Conservation (phyloP, 2,113 vertebrate genomes). For the Semicossyphus pulcher region DNA sequence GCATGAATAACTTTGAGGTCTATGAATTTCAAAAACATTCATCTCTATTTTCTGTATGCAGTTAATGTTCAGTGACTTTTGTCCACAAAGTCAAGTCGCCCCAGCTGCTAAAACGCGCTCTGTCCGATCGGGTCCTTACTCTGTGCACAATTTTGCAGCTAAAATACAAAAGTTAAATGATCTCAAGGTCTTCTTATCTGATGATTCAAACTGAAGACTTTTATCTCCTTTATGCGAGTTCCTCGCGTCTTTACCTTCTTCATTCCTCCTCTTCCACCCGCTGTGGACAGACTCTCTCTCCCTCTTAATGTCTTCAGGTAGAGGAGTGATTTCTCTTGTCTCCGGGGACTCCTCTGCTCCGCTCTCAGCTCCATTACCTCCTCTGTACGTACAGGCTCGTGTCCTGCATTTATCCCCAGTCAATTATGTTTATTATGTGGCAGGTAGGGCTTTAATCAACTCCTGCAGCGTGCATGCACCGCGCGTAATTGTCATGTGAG, state of each 20-base stretch:
- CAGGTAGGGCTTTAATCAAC: conserved; percentile 34
- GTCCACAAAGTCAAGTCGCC: too few species aligned
- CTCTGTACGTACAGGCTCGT: conserved; percentile 9
- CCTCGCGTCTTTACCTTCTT: not conserved
- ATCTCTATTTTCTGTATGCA: too few species aligned
- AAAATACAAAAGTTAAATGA: too few species aligned
- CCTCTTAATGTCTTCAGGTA: not conserved
- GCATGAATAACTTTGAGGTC: too few species aligned
- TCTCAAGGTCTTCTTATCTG: not conserved
- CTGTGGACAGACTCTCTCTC: not conserved
- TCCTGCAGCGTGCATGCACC: not conserved
- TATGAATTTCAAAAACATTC: too few species aligned
- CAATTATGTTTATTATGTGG: conserved; percentile 33
- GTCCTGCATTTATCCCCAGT: conserved; percentile 43
- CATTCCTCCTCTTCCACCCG: not conserved
- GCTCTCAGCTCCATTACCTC: conserved; percentile 34
- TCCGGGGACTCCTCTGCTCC: conserved; percentile 22
- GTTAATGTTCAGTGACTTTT: too few species aligned
- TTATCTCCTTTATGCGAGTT: too few species aligned
- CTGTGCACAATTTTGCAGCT: too few species aligned
- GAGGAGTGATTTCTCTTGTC: conserved; percentile 10
- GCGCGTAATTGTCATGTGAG: not conserved
- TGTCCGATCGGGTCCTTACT: too few species aligned
- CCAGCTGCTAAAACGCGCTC: too few species aligned
- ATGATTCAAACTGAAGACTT: not conserved